Conservation (phyloP, 2,888 invertebrate species). For the Zelleria hepariella region DNA sequence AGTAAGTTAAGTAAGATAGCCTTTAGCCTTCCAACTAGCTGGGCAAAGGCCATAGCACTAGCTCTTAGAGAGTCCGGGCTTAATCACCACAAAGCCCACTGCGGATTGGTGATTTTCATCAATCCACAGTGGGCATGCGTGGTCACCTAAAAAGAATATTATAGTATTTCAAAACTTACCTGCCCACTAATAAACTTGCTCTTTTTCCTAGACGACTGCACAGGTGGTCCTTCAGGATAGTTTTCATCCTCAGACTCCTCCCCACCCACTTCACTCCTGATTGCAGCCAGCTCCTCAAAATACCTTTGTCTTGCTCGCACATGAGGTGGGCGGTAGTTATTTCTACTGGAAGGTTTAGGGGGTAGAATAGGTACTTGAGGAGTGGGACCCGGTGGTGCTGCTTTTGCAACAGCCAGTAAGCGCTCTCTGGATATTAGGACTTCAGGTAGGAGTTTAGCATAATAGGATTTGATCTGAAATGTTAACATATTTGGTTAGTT, state of each 20-base stretch:
- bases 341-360: conserved; percentile 42
- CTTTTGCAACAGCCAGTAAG: conserved; percentile 75
- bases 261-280: conserved; percentile 78
- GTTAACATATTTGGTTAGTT: not conserved
- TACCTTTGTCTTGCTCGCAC: conserved; percentile 66
- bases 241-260: conserved; percentile 85
- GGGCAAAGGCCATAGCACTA: too few species aligned
- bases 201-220: conserved; percentile 71
- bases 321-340: conserved; percentile 66
- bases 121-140: too few species aligned
- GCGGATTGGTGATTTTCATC: too few species aligned
- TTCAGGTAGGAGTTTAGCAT: conserved; percentile 76
- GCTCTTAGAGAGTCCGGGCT: too few species aligned
- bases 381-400: conserved; percentile 75
- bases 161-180: too few species aligned
- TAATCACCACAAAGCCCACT: too few species aligned
- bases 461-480: conserved; percentile 60
- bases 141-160: too few species aligned
- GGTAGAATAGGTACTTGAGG: conserved; percentile 53
- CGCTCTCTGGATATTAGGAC: conserved; percentile 82
- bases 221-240: conserved; percentile 79
- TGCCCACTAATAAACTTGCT: conserved; percentile 60
- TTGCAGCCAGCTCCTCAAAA: conserved; percentile 79
- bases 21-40: too few species aligned
- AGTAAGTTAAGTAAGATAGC: too few species aligned